Evolutionary conservation across 2,888 invertebrate genomes (phyloP), one percentile per base, ranked within the genome.

Genomic region (Epistrophe eligans): DNA sequence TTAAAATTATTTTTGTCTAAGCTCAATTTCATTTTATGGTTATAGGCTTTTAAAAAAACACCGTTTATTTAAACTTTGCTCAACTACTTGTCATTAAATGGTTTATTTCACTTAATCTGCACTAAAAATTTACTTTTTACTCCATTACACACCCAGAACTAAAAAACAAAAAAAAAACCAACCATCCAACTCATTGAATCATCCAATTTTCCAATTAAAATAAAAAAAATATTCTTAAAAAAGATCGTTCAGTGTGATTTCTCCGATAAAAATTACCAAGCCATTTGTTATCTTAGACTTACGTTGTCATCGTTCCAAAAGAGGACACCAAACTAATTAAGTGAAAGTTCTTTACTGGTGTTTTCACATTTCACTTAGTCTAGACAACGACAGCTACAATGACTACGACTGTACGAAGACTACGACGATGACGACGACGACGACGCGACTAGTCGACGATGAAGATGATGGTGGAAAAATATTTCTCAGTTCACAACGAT

Each of bases 231-330:
- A 38, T 24, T 72, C 66, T 32, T 19, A 43, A 80, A 40, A 48
- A 48, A 40, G 15, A 43, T 24, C 40, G 45, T 72, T 67, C 66
- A 71, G 8, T 50, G 45, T 67, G 72, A 80, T 77, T 72, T 45
- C 55, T 13, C 24, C 32, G 80, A 84, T 62, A 40, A 66, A 72
- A 84, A 80, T 84, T 80, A 77, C 80, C 10, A 40, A 80, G 67
- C 77, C 45, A 84, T 84, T 84, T 84, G 72, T 72, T 77, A 84
- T 80, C 76, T 77, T 45, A 45, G 72, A 80, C 71, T 76, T 60
- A 28, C 38, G 45, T 32, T 81, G 48, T 71, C 74, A 64, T 48
- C 48, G 28, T 10, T 11, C 43, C 15, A 19, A 45, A 71, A 58
- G 43, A 58, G 43, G 77, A 79, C 77, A 64, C 67, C 50, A 50